These are phyloP conservation scores for Atractosteus spatula DNA, from an alignment of 2,113 vertebrate genomes.

Conservation along the genomic window DNA sequence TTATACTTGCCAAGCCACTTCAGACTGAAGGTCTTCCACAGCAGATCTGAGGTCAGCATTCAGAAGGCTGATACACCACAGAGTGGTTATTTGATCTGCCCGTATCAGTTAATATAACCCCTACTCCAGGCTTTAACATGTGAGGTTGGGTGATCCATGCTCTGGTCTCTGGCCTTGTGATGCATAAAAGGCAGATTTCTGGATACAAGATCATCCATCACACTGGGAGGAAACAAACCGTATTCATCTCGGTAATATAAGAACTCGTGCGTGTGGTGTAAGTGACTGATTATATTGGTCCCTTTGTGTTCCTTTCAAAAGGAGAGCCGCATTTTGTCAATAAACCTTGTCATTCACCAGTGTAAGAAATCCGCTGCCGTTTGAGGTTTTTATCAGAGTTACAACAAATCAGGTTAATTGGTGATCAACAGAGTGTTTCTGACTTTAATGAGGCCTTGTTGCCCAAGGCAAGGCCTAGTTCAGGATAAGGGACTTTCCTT, in stretches of 20 bases:
- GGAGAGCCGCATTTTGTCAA: slow-evolving; percentile 74
- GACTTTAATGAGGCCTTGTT: slow-evolving; percentile 89
- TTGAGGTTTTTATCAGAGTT: slow-evolving; percentile 85
- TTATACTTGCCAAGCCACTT: slow-evolving; percentile 30
- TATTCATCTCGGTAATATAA: slow-evolving; percentile 16
- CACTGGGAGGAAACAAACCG: slow-evolving; percentile 21
- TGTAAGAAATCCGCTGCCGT: slow-evolving; percentile 73
- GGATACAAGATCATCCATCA: slow-evolving; percentile 26
- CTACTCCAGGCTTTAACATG: slow-evolving; percentile 32
- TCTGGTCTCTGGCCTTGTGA: slow-evolving; percentile 25
- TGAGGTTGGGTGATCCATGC: slow-evolving; percentile 21
- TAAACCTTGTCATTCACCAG: slow-evolving; percentile 76
- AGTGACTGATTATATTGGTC: slow-evolving; percentile 56
- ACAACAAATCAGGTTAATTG: slow-evolving; percentile 98
- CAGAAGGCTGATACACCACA: slow-evolving; percentile 32
- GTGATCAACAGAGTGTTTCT: slow-evolving; percentile 91
- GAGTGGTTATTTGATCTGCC: slow-evolving; percentile 37
- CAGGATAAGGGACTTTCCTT: slow-evolving; percentile 80
- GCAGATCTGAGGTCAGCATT: slow-evolving; percentile 37
- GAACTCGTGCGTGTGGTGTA: slow-evolving; percentile 44
- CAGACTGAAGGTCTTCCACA: slow-evolving; percentile 32
- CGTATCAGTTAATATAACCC: slow-evolving; percentile 38
- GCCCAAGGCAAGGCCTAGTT: slow-evolving; percentile 85
- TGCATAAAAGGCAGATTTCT: slow-evolving; percentile 34
- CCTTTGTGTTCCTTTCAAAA: slow-evolving; percentile 71